Evolutionary conservation across 1,140 invertebrate genomes (phyloP), one percentile per base, ranked within the genome.

Genomic region (Thalassaphorura encarpata): DNA sequence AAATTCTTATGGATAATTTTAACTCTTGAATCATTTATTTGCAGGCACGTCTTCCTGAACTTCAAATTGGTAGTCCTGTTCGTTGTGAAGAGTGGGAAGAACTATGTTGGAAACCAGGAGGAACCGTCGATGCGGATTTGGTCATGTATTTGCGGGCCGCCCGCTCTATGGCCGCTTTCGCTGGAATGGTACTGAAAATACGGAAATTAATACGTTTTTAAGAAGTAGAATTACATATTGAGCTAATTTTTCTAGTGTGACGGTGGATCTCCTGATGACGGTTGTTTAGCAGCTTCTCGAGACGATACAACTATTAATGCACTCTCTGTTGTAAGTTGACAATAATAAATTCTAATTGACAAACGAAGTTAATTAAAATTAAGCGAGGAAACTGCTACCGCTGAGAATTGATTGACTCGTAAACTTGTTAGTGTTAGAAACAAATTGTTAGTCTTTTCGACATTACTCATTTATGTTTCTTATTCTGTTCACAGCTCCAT

Each of bases 281-380:
- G 93, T 69, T 95, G 90, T 78, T 81, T 90, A 68, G 92, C 93
- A 58, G 94, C 93, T 66, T 91, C 89, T 64, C 77, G 90, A 71
- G 94, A 98, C 77, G 92, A 96, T 72, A 98, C 93, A 48, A 97
- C 94, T 67, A 93, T 96, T 68, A 97, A 96, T 77, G 93, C 95
- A 63, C 79, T 97, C 67, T 88, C 95, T 72, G 88, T 89, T 69
- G 83, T 87, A 74, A 74, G 76, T 69, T 21, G 26, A 41, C 52
- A n/a, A 54, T 46, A 40, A n/a, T 23, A 29, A n/a, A 16, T 26
- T 52, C 60, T 33, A 45, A 52, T 50, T 66, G 64, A 23, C 61
- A 75, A 72, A 63, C 76, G 4, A 73, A 28, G 15, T n/a, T 53
- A 19, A 6, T 8, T 48, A 48, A 48, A 48, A 48, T 48, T 23